Evolutionary conservation across 1,140 invertebrate genomes (phyloP), one percentile per base, ranked within the genome.

Genomic region (Leucophenga varia): DNA sequence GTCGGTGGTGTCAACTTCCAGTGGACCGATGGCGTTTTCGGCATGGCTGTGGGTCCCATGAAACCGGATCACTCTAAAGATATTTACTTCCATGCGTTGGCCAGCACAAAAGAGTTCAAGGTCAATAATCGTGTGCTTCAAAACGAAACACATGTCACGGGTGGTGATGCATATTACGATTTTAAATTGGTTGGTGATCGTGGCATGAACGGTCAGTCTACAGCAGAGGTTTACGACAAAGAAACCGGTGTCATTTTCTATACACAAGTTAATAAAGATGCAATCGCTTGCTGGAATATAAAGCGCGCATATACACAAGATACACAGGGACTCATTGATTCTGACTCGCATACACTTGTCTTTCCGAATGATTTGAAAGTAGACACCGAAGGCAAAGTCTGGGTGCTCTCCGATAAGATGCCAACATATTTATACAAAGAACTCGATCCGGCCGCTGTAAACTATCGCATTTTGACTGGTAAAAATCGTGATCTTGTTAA

Each of bases 1-100:
- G 80, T 89, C 6, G 84, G 80, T 16, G 86, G 86, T 4, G 79
- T 86, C 3, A 82, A 84, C 54, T 89, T 89, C 79, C 86, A 89
- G 63, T 89, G 87, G 86, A 86, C 83, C 1, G 87, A 89, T 67
- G 87, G 87, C 8, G 76, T 89, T 0, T 88, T 89, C 48, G 83
- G 84, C 20, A 47, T 89, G 48, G 84, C 86, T 3, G 64, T 89
- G 14, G 83, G 83, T 2, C 78, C 81, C 17, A 73, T 74, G n/a
- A 77, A 79, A 36, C 63, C 75, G 2, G 80, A 82, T 55, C 79
- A 83, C 25, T 81, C 75, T 43, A 82, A 82, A 43, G 83, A 81
- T n/a, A 77, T 87, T 30, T 89, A 87, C 60, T 90, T 89, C 81
- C 87, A 90, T 70, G 79, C 87, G 0, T 77, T 89, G 74, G 82